A percentile compares a stretch with the other conserved stretches of the same genome.
Conservation (phyloP, 2,888 invertebrate genomes). For the Napeogenes inachia region DNA sequence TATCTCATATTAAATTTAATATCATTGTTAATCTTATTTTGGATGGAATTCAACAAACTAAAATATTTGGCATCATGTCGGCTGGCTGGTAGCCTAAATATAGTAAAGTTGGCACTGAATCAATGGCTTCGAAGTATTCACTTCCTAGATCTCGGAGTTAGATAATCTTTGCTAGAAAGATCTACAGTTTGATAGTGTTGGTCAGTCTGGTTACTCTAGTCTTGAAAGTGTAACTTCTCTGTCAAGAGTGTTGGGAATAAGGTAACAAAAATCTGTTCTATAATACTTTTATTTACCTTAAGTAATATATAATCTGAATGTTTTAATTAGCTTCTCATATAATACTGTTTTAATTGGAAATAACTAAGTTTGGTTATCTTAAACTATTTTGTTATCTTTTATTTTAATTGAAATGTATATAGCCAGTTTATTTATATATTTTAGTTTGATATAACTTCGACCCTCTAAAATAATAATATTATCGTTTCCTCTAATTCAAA, state of each 20-base stretch:
- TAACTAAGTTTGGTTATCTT: too few species aligned
- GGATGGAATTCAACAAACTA: slow-evolving; percentile 7
- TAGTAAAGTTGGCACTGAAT: slow-evolving; percentile 25
- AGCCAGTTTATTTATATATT: too few species aligned
- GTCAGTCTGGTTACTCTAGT: slow-evolving; percentile 19
- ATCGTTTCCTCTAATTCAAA: too few species aligned
- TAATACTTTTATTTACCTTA: background rate
- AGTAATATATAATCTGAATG: background rate
- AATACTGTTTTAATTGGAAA: background rate
- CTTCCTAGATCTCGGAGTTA: slow-evolving; percentile 17
- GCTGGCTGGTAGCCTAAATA: slow-evolving; percentile 23
- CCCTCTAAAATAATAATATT: too few species aligned
- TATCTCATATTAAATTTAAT: slow-evolving; percentile 15
- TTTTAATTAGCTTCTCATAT: background rate
- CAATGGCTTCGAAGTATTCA: slow-evolving; percentile 24
- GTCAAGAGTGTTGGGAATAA: slow-evolving; percentile 9
- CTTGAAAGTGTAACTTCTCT: slow-evolving; percentile 15
- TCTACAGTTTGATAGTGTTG: slow-evolving; percentile 19
- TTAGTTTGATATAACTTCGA: too few species aligned
- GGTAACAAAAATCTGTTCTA: background rate
- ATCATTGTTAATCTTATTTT: slow-evolving; percentile 13
- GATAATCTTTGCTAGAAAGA: slow-evolving; percentile 17
- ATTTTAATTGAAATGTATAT: too few species aligned
- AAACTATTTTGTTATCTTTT: too few species aligned
- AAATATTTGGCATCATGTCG: slow-evolving; percentile 26